Evolutionary conservation across 2,113 vertebrate species (phyloP), one percentile per base, ranked within the genome.

Genomic region (Rhinichthys klamathensis): DNA sequence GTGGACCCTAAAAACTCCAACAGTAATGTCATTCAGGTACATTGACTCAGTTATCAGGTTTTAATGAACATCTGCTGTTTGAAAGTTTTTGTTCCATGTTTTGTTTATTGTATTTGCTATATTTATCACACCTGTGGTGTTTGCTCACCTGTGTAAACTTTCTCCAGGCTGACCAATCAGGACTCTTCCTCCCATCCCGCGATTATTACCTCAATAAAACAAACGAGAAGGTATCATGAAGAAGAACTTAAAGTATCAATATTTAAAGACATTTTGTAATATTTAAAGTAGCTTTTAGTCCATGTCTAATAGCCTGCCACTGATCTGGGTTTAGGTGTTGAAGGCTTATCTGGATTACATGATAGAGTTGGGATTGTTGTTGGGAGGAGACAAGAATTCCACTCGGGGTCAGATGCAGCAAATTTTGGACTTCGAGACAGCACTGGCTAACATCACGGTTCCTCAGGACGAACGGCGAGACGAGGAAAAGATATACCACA

Each of bases 121-220:
- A 16, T 16, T 65, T 60, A 69, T 30, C 56, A 41, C 21, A 23
- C 54, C 41, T 60, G 16, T 78, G 83, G 13, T 87, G n/a, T 79
- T 38, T 88, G 77, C 3, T 77, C n/a, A 78, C 25, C 27, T 88
- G 70, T 75, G 44, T 63, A 32, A 1, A 51, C 54, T 79, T 69
- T 80, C 89, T n/a, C 21, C 80, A 99, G 98, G 96, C 99, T 90
- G 98, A 99, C 92, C 98, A 99, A 87, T 97, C 98, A 0, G 97
- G 97, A 54, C 95, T 99, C 61, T 97, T 98, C 90, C 95, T 99
- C 60, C 98, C 98, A 0, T 99, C 98, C 58, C 95, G 98, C 69
- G 98, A 99, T 91, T 99, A 99, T 94, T 99, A 99, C 92, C 94
- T 99, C 89, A 99, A 99, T 92, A 97, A 95, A 92, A 98, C 97